Conservation (phyloP, 2,888 invertebrate genomes). For the Lycia hirtaria region DNA sequence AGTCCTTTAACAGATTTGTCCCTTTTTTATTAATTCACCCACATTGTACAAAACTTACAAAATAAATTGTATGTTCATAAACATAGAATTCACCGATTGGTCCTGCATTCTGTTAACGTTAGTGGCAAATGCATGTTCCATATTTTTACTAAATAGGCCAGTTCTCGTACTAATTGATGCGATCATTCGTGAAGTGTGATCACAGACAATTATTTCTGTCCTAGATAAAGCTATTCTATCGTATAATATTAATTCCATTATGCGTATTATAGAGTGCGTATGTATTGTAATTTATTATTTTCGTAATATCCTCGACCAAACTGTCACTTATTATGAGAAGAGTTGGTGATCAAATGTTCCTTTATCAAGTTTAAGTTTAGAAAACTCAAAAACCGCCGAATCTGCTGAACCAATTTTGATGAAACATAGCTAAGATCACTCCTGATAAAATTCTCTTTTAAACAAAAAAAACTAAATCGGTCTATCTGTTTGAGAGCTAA, state of each 20-base stretch:
- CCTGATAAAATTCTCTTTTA: too few relatives aligned
- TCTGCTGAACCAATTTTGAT: too few relatives aligned
- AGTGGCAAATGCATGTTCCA: conserved; percentile 44
- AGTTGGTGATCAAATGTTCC: too few relatives aligned
- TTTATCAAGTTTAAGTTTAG: too few relatives aligned
- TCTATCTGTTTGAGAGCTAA: too few relatives aligned
- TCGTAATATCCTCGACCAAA: too few relatives aligned
- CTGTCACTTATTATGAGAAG: too few relatives aligned
- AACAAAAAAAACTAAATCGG: too few relatives aligned
- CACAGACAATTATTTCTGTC: conserved; percentile 55
- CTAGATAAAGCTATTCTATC: conserved; percentile 49
- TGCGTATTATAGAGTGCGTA: conserved; percentile 9
- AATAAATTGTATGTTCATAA: conserved; percentile 33
- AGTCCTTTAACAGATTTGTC: conserved; percentile 44
- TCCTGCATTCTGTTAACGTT: conserved; percentile 31
- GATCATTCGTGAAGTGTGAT: conserved; percentile 59
- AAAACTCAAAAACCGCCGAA: too few relatives aligned
- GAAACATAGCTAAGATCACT: too few relatives aligned
- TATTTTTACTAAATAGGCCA: conserved; percentile 62
- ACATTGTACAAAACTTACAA: conserved; percentile 19
- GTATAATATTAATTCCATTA: conserved; percentile 26
- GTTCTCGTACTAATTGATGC: conserved; percentile 52
- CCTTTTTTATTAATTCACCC: conserved; percentile 31
- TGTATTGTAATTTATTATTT: conserved; percentile 2
- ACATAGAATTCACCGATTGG: conserved; percentile 27